Base-by-base conservation (phyloP, 2,113 vertebrate species). In the Carlito syrichta region DNA sequence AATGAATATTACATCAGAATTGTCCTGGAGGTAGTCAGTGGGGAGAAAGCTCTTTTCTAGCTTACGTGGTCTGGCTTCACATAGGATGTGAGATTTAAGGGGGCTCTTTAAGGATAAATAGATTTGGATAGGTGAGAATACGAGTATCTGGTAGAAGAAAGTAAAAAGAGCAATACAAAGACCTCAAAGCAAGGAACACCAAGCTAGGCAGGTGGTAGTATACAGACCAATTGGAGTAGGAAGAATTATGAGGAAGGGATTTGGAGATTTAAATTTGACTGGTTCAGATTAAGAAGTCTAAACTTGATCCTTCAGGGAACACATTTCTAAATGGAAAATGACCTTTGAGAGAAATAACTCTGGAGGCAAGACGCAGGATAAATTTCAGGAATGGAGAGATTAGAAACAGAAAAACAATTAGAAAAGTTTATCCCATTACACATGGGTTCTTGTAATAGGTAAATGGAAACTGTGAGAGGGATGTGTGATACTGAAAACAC, bases 241-340 rank as follows among this genome's bases (percentile, higher is more conserved):
- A 76, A 50, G 69, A 27, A 58, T 69, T 78, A 54, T 45, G n/a
- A 25, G 17, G 19, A 85, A 91, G n/a, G 12, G 82, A 63, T 63
- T 63, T 81, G n/a, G 60, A 90, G 30, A 91, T 94, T 93, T 88
- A 87, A 63, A 88, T 76, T 54, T 73, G 45, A 78, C 43, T 77
- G 83, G 25, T 56, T 85, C 54, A 82, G 45, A 62, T 88, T 63
- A 88, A 92, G 40, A 83, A 89, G 43, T 94, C 89, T 91, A 45
- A 89, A 89, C 35, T 40, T 89, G 30, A 96, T 45, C 6, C 66
- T 25, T 35, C 4, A 86, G 32, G 79, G 45, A 89, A 73, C 54
- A 91, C 58, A 30, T 85, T 93, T 95, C 62, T 90, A 93, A 93
- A 89, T 68, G 62, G 8, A 78, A n/a, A 95, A 43, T 38, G 43